Evolutionary conservation across 2,797 vertebrate species (phyloP).

Genomic region (Sebastolobus altivelis): DNA sequence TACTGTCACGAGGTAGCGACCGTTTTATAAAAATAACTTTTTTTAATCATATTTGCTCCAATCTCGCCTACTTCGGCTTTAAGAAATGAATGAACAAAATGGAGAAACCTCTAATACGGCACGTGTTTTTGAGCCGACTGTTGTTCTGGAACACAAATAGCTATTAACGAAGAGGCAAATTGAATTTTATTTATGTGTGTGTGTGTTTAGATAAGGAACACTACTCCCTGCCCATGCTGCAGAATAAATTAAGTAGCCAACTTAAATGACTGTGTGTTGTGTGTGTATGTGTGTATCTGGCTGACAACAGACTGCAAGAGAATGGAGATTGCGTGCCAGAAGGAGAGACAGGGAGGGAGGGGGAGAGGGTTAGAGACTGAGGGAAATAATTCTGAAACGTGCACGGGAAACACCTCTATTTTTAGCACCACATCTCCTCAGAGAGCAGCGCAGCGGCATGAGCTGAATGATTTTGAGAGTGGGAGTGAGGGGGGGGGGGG

Average conservation of each 20-base stretch:
- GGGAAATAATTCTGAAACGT: slow-evolving; percentile 71
- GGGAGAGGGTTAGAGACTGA: slow-evolving; percentile 47
- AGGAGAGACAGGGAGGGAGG: slow-evolving; percentile 16
- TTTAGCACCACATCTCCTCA: slow-evolving; percentile 74
- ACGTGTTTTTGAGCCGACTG: slow-evolving; percentile 6
- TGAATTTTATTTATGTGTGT: slow-evolving; percentile 17
- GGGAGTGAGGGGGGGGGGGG: slow-evolving; percentile 6
- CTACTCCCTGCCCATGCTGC: slow-evolving; percentile 27
- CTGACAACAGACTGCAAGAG: slow-evolving; percentile 40
- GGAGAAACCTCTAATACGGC: slow-evolving; percentile 3
- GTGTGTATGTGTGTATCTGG: slow-evolving; percentile 39
- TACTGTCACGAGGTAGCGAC: no score
- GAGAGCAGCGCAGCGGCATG: slow-evolving; percentile 66
- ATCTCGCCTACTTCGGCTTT: no score
- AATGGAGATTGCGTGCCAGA: slow-evolving; percentile 27
- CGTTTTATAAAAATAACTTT: no score
- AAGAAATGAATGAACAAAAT: neutral
- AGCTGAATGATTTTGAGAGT: slow-evolving; percentile 74
- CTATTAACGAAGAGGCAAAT: slow-evolving; percentile 16
- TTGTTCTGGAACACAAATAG: slow-evolving; percentile 18
- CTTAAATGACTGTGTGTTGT: slow-evolving; percentile 29
- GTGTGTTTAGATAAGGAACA: slow-evolving; percentile 31
- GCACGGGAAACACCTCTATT: slow-evolving; percentile 83
- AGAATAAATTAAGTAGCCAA: slow-evolving; percentile 41
- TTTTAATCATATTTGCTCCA: no score